These are phyloP conservation scores for Hydractinia echinata DNA, from an alignment of 30 jellyfish, hydroid and myxozoan genomes.

Conservation along the genomic window DNA sequence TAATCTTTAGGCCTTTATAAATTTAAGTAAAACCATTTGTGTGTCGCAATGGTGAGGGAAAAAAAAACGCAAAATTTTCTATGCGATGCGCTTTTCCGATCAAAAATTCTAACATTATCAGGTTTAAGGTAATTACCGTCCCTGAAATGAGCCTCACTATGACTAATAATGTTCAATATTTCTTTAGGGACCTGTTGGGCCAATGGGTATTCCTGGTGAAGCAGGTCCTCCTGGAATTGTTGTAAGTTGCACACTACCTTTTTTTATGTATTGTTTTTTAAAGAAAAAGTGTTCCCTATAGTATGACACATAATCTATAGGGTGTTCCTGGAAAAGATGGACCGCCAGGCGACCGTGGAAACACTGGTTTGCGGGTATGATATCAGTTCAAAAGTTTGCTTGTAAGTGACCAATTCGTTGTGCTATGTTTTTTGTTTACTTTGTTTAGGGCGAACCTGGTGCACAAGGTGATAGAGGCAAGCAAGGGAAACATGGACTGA, in stretches of 20 bases:
- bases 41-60: not conserved
- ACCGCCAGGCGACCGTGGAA: slow-evolving; percentile 12
- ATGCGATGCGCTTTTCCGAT: no score
- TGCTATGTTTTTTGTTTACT: not conserved
- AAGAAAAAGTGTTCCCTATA: no score
- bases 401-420: not conserved
- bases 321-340: slow-evolving; percentile 22
- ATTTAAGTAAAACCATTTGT: not conserved
- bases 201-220: slow-evolving; percentile 12
- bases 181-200: slow-evolving; percentile 11
- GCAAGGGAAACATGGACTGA: not conserved
- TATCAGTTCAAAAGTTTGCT: not conserved
- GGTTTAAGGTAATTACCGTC: no score
- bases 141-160: no score
- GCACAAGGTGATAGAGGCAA: slow-evolving; percentile 14
- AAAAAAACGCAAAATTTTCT: no score
- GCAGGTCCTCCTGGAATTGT: slow-evolving; percentile 15
- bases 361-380: slow-evolving; percentile 5
- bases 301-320: not conserved
- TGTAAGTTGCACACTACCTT: not conserved
- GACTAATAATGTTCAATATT: not conserved
- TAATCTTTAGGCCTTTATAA: not conserved
- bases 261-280: no score
- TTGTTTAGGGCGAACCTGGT: slow-evolving; percentile 5
- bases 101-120: no score